Evolutionary conservation across 2,797 vertebrate genomes (phyloP).

Genomic region (Chlorospingus semifuscus): DNA sequence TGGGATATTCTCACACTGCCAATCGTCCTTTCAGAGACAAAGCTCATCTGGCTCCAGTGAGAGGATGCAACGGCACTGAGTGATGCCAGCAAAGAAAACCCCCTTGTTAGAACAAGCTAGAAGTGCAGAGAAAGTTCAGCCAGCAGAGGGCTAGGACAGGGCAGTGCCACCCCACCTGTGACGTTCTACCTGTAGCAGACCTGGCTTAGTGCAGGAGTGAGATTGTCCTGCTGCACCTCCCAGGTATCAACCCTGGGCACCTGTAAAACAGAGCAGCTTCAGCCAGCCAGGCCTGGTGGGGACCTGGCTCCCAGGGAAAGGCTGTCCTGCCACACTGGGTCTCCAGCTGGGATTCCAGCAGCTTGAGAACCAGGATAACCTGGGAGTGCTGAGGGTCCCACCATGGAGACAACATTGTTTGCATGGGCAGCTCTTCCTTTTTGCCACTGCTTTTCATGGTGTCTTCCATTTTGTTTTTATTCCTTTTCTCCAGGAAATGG

Average conservation of each 20-base stretch:
- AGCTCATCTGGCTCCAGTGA: constrained; percentile 66
- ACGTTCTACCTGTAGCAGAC: not conserved
- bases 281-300: not conserved
- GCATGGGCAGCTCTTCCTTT: not conserved
- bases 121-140: not conserved
- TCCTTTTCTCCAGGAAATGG: not conserved
- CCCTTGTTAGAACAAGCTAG: not conserved
- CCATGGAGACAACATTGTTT: rapidly evolving
- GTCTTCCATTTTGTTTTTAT: not conserved
- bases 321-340: rapidly evolving
- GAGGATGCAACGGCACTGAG: not conserved
- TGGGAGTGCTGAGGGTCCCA: not conserved
- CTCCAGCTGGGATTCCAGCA: not conserved
- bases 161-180: not conserved
- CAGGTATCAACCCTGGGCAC: not conserved
- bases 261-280: not conserved
- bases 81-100: not conserved
- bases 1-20: constrained; percentile 73
- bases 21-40: constrained; percentile 64
- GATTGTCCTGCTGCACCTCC: rapidly evolving
- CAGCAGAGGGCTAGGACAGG: not conserved
- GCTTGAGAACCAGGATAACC: not conserved
- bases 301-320: not conserved
- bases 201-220: not conserved
- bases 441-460: not conserved